Base-by-base conservation (phyloP, 2,113 vertebrate species). In the pig (Sus scrofa) region DNA sequence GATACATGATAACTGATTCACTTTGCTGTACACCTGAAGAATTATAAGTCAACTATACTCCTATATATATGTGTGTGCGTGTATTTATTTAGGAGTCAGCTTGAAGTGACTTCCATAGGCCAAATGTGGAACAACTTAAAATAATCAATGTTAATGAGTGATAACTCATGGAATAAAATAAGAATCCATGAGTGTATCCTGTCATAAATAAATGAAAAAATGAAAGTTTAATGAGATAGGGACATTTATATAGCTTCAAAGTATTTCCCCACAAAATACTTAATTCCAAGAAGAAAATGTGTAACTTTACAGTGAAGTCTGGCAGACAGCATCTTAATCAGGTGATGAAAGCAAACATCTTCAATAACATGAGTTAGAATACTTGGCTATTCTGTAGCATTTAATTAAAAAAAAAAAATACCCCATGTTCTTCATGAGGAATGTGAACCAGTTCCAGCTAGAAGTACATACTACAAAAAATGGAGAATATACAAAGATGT, bases 221-320 rank as follows among this genome's bases (percentile, higher is more conserved):
- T 27, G 14, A 3, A 75, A 68, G 27, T 74, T 65, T 93, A 93
- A 58, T 71, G 67, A 87, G 34, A 54, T 81, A 70, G 52, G 22
- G 1, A n/a, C 50, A 95, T 60, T 62, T 75, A 54, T 12, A 54
- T 70, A 63, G 12, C 56, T 85, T 79, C 70, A 93, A 37, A 86
- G 20, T 30, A 82, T 7, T 16, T 67, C 27, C 22, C 52, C 74
- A 68, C 20, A 81, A 81, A 90, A 60, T 60, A 22, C 30, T 85
- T 85, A 82, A 91, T 83, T 89, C 52, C 27, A 78, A 89, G 13
- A 19, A 67, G n/a, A 89, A 70, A 92, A 79, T 52, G 19, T 91
- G 9, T 44, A 92, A 60, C 13, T 62, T 91, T 34, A 75, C 11
- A 60, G 34, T 60, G 63, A 78, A 71, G 32, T 2, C 39, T 77